Percentiles rank a stretch among this genome's conserved stretches.
Evolutionary conservation across 1,140 invertebrate species (phyloP).

Genomic region (Cheumatopsyche charites): DNA sequence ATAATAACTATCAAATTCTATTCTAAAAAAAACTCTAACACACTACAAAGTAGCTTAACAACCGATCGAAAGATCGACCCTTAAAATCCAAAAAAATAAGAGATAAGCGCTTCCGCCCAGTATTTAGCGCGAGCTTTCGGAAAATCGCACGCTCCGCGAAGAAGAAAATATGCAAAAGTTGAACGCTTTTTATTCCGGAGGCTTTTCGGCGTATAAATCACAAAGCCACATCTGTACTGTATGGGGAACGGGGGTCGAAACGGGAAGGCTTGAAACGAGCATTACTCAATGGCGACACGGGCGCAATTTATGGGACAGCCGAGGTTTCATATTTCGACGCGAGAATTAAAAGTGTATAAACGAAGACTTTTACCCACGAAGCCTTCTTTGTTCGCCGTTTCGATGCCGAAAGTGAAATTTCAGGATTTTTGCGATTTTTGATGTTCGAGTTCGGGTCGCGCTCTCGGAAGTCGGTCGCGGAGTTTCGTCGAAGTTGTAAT

Average conservation of each 20-base stretch:
- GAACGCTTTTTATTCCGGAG: slow-evolving; percentile 31
- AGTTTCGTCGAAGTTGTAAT: not conserved
- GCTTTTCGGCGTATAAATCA: slow-evolving; percentile 31
- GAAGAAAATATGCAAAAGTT: not conserved
- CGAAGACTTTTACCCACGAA: slow-evolving; percentile 15
- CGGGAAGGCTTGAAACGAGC: slow-evolving; percentile 31
- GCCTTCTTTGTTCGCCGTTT: too few relatives aligned
- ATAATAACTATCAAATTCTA: too few relatives aligned
- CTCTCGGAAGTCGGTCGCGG: not conserved
- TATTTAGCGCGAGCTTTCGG: too few relatives aligned
- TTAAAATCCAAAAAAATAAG: too few relatives aligned
- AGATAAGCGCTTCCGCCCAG: too few relatives aligned
- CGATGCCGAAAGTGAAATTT: too few relatives aligned
- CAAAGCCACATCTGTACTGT: slow-evolving; percentile 32
- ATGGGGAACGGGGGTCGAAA: not conserved
- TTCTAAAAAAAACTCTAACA: too few relatives aligned
- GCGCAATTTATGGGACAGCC: slow-evolving; percentile 29
- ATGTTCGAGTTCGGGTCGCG: not conserved
- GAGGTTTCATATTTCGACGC: slow-evolving; percentile 29
- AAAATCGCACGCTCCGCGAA: too few relatives aligned
- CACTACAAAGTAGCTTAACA: too few relatives aligned
- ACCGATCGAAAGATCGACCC: too few relatives aligned
- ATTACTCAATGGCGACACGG: slow-evolving; percentile 31
- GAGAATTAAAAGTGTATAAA: slow-evolving; percentile 30
- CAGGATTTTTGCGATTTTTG: not conserved